A percentile compares a stretch with the other conserved stretches of the same genome.
Evolutionary conservation across 2,113 vertebrate genomes (phyloP).

Genomic region (Acrocephalus kingi): DNA sequence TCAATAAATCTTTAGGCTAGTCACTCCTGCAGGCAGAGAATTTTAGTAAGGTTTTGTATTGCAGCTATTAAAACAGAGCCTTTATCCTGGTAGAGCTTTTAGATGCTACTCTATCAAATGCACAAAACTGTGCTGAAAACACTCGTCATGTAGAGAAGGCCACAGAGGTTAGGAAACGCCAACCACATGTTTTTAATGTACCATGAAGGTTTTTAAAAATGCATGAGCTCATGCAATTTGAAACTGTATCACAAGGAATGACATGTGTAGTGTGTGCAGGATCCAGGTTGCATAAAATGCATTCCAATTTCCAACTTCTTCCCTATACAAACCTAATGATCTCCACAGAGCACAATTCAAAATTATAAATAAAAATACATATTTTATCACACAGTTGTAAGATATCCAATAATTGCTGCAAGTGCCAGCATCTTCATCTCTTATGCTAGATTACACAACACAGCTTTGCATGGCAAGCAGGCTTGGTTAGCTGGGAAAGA

Average conservation of each 20-base stretch:
- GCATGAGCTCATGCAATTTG: background rate
- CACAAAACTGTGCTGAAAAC: background rate
- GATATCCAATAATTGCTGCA: background rate
- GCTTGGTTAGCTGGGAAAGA: background rate
- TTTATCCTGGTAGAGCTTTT: background rate
- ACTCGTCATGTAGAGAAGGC: background rate
- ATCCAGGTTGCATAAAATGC: background rate
- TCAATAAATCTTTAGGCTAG: background rate
- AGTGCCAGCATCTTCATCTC: background rate
- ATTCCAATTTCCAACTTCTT: background rate
- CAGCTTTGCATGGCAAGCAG: background rate
- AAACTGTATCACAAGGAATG: background rate
- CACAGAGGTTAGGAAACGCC: background rate
- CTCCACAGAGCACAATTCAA: background rate
- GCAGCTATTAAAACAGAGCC: background rate
- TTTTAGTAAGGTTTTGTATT: background rate
- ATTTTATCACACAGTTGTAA: background rate
- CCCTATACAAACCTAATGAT: background rate
- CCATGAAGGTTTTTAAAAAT: background rate
- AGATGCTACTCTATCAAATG: background rate
- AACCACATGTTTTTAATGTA: background rate
- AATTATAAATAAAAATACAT: background rate
- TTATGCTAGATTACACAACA: background rate
- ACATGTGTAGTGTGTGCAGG: rapidly evolving
- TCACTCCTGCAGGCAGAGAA: background rate